Percentiles rank a stretch among this genome's conserved stretches.
Evolutionary conservation across 1,140 invertebrate species (phyloP).

Genomic region (Lutraria rhynchaena): DNA sequence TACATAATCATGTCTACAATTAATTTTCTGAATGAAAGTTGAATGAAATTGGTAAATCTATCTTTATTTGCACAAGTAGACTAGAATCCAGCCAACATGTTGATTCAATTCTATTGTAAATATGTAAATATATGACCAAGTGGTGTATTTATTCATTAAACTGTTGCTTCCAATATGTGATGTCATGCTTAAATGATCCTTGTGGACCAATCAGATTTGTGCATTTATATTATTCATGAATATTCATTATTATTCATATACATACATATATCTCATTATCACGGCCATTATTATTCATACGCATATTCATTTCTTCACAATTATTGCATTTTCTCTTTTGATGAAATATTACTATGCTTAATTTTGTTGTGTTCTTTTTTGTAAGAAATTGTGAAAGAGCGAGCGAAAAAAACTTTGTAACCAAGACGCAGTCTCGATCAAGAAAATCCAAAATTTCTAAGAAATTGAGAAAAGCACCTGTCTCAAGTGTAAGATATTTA

Average conservation of each 20-base stretch:
- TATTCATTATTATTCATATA: constrained; percentile 30
- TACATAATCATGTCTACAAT: neutral
- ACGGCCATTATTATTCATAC: constrained; percentile 22
- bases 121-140: constrained; percentile 41
- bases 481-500: neutral
- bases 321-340: neutral
- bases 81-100: neutral
- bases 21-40: neutral
- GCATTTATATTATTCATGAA: constrained; percentile 20
- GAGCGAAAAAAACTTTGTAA: neutral
- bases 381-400: neutral
- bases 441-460: constrained; percentile 24
- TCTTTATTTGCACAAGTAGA: no score
- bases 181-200: constrained; percentile 36
- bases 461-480: neutral
- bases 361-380: neutral
- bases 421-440: neutral
- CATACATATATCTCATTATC: constrained; percentile 10
- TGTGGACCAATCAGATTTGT: constrained; percentile 44
- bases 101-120: constrained; percentile 10
- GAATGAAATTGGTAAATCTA: neutral
- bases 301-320: constrained; percentile 11
- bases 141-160: constrained; percentile 48
- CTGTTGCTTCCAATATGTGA: constrained; percentile 32
- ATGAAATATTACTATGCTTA: neutral